These are phyloP conservation scores for Pristionchus entomophagus DNA, from an alignment of 2,888 invertebrate genomes.

Conservation along the genomic window DNA sequence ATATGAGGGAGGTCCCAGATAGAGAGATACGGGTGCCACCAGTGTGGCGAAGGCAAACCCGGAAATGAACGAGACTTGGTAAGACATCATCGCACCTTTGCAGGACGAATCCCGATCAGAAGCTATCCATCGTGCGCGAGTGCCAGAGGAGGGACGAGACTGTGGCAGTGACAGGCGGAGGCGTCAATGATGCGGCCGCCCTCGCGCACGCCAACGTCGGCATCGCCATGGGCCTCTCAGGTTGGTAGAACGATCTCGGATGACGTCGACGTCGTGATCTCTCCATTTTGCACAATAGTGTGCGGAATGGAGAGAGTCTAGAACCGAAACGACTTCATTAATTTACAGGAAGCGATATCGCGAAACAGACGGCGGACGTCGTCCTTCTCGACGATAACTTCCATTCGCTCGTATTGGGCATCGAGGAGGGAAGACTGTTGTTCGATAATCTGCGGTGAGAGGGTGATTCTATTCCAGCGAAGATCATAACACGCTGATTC, in stretches of 20 bases:
- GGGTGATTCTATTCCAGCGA: background rate
- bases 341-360: conserved; percentile 70
- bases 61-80: background rate
- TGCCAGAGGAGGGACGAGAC: conserved; percentile 73
- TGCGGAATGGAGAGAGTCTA: no score
- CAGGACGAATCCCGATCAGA: conserved; percentile 74
- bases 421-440: conserved; percentile 72
- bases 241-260: conserved; percentile 46
- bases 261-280: background rate
- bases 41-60: no score
- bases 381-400: conserved; percentile 74
- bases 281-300: no score
- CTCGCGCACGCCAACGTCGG: conserved; percentile 74
- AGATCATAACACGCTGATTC: background rate
- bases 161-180: conserved; percentile 65
- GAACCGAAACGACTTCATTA: no score
- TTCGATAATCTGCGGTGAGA: conserved; percentile 65
- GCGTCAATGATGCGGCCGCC: conserved; percentile 74
- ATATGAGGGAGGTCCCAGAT: no score
- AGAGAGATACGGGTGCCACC: no score
- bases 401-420: conserved; percentile 70
- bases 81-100: background rate
- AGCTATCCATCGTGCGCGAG: conserved; percentile 72
- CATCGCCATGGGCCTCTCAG: conserved; percentile 73
- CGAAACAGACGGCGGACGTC: conserved; percentile 71